phyloP scores from a whole-genome alignment of 2,888 invertebrate species.

The Noctuana brunneofusca region DNA sequence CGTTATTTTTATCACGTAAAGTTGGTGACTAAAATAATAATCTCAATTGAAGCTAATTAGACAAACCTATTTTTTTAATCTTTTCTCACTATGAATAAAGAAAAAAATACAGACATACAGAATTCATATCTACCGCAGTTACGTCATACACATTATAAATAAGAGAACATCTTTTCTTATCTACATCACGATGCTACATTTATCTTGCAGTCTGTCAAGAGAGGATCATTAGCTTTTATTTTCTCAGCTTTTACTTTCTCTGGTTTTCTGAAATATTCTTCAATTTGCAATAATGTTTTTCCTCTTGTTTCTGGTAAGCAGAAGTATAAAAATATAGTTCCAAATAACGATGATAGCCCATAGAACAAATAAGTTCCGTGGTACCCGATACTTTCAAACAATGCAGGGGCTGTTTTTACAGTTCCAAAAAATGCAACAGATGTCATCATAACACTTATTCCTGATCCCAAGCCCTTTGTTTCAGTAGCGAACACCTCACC shows the following conservation, averaged over 20 bases:
- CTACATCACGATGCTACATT: slow-evolving; percentile 28
- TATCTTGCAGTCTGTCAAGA: slow-evolving; percentile 38
- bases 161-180: slow-evolving; percentile 33
- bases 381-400: slow-evolving; percentile 81
- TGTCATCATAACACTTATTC: slow-evolving; percentile 85
- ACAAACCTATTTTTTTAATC: background rate
- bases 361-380: slow-evolving; percentile 85
- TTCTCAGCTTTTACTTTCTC: slow-evolving; percentile 47
- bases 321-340: slow-evolving; percentile 83
- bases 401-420: slow-evolving; percentile 86
- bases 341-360: slow-evolving; percentile 82
- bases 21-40: too few species aligned
- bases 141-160: slow-evolving; percentile 3
- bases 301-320: slow-evolving; percentile 87
- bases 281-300: slow-evolving; percentile 86
- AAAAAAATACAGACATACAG: background rate
- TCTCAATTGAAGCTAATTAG: background rate
- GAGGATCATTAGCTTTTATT: slow-evolving; percentile 46
- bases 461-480: slow-evolving; percentile 86
- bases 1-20: too few species aligned
- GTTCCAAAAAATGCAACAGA: slow-evolving; percentile 86
- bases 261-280: slow-evolving; percentile 78
- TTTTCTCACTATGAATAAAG: background rate
- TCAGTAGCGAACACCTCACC: slow-evolving; percentile 88
- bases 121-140: background rate